Base-by-base conservation (phyloP, 2,888 invertebrate genomes). In the Ornithoptera alexandrae region DNA sequence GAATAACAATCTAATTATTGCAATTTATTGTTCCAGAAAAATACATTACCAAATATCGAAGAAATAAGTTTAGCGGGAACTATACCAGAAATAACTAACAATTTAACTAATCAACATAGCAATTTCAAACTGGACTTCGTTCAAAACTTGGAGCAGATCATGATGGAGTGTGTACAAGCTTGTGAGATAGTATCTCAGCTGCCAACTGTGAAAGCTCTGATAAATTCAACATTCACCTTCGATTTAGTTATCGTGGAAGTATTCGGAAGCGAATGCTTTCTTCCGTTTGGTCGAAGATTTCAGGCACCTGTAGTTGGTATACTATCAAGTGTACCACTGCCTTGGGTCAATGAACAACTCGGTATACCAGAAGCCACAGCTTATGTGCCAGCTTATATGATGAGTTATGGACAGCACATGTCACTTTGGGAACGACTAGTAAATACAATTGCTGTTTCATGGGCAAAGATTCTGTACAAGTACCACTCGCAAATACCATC, bases 311-410 rank as follows among this genome's bases (percentile, higher is more conserved):
- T 93, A 0, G 87, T 94, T 1, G 93, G 93, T 1, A 81, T 93
- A 3, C 86, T 93, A 2, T 93, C 93, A 0, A 94, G 93, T 71
- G 90, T 93, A 0, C 88, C 93, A 7, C 79, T 94, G 58, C 94
- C 94, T 0, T 94, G 94, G 94, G 86, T 92, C 7, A 91, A 92
- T 69, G 91, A 92, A 46, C 90, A 93, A 68, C 79, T 94, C 60
- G 94, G 93, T 0, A 94, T 93, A 74, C 94, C 94, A 8, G 93
- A 94, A 72, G 92, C 93, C 62, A 92, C 94, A 0, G 85, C 94
- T 0, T 94, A 94, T 72, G 91, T 94, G 60, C 93, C 94, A 0
- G 92, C 91, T 36, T 94, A 94, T 75, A 93, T 94, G 87, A 85
- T 90, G 74, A 87, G 92, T 7, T 93, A 83, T 72, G 90, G 90